phyloP scores from a whole-genome alignment of 1,140 invertebrate genomes.

The Caenorhabditis brenneri region DNA sequence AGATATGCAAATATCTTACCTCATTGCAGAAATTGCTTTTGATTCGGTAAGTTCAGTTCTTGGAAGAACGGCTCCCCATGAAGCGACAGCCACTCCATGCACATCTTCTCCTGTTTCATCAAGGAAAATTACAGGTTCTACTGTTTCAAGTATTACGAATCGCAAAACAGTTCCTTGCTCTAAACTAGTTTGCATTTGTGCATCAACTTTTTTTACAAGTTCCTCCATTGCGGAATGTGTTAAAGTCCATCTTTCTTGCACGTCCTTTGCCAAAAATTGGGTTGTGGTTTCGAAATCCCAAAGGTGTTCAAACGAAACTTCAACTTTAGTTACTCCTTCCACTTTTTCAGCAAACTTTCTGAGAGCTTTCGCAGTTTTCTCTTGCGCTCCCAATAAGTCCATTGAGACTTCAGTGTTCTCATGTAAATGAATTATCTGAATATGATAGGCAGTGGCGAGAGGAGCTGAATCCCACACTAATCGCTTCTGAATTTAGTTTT shows the following conservation, averaged over 20 bases:
- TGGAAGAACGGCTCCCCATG: slow-evolving; percentile 82
- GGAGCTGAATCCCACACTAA: slow-evolving; percentile 56
- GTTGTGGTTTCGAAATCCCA: slow-evolving; percentile 52
- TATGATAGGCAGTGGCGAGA: slow-evolving; percentile 41
- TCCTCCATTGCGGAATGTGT: slow-evolving; percentile 39
- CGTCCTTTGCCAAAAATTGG: slow-evolving; percentile 48
- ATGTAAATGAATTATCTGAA: slow-evolving; percentile 54
- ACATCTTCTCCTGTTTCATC: slow-evolving; percentile 56
- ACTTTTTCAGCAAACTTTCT: slow-evolving; percentile 49
- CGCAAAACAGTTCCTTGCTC: slow-evolving; percentile 28
- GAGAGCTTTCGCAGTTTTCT: not conserved
- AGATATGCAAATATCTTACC: not conserved
- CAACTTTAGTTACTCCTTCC: not conserved
- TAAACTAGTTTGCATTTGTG: slow-evolving; percentile 48
- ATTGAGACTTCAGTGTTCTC: slow-evolving; percentile 11
- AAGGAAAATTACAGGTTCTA: slow-evolving; percentile 43
- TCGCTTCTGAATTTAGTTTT: slow-evolving; percentile 43
- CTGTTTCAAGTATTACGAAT: slow-evolving; percentile 44
- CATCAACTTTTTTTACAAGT: slow-evolving; percentile 38
- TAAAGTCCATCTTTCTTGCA: slow-evolving; percentile 49
- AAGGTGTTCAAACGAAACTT: slow-evolving; percentile 48
- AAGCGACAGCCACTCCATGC: slow-evolving; percentile 82
- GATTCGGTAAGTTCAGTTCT: slow-evolving; percentile 71
- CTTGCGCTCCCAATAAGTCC: not conserved
- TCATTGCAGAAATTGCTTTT: slow-evolving; percentile 53